Conservation (phyloP, 2,888 invertebrate genomes). For the Agrotis segetum region DNA sequence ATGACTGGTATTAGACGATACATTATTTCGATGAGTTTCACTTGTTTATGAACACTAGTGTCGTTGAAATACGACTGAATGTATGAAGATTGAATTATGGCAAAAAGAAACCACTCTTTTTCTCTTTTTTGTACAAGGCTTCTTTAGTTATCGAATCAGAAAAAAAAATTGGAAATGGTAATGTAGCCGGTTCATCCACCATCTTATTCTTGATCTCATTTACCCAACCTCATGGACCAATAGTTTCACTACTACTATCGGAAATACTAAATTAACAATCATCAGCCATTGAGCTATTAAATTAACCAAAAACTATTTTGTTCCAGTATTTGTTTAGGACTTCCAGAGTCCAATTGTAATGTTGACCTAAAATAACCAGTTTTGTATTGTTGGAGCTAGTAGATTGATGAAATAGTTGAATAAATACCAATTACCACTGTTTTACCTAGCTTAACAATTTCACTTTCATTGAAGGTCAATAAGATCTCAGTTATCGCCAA, state of each 20-base stretch:
- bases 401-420: neutral
- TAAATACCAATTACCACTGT: neutral
- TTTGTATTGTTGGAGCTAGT: neutral
- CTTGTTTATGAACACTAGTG: no score
- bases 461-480: neutral
- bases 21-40: no score
- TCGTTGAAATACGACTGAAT: no score
- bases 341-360: neutral
- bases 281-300: neutral
- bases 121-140: no score
- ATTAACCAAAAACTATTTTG: neutral
- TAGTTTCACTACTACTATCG: neutral
- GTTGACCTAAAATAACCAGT: neutral
- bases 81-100: no score
- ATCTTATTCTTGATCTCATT: neutral
- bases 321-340: neutral
- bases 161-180: no score
- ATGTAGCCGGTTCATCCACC: neutral
- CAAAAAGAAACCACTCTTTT: no score
- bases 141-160: no score
- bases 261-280: neutral
- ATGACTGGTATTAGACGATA: no score
- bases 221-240: neutral
- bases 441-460: neutral
- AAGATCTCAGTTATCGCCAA: neutral